Conservation (phyloP, 2,113 vertebrate species). For the Geothlypis trichas region DNA sequence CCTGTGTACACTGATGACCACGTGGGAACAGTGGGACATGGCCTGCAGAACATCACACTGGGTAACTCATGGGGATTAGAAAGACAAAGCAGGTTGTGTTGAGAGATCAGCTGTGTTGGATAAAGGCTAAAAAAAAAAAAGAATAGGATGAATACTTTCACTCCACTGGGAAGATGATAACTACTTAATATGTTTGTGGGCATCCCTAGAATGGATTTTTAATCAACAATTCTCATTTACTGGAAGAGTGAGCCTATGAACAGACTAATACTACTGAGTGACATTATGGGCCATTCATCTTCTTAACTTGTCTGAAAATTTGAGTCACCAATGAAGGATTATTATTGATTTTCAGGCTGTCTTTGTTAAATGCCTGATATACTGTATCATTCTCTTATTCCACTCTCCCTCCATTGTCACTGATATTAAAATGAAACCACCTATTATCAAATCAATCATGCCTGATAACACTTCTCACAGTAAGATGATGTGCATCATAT, state of each 20-base stretch:
- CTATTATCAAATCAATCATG: constrained; percentile 73
- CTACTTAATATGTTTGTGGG: constrained; percentile 53
- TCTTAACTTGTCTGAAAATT: constrained; percentile 72
- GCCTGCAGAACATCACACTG: background rate
- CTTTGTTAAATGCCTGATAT: constrained; percentile 76
- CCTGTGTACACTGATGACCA: background rate
- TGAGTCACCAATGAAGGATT: constrained; percentile 68
- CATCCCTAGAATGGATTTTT: constrained; percentile 66
- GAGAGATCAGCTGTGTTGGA: background rate
- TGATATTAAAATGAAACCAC: constrained; percentile 73
- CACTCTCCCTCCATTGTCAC: constrained; percentile 59
- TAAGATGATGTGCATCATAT: constrained; percentile 38
- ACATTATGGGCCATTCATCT: constrained; percentile 65
- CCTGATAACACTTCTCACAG: constrained; percentile 42
- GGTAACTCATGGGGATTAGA: background rate
- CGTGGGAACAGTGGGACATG: background rate
- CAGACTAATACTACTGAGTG: constrained; percentile 61
- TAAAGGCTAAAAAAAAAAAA: background rate
- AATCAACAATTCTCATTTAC: constrained; percentile 72
- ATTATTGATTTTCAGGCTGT: constrained; percentile 77
- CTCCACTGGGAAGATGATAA: constrained; percentile 1
- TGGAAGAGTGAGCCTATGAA: constrained; percentile 62
- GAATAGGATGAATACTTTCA: constrained; percentile 9
- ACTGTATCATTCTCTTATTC: constrained; percentile 59
- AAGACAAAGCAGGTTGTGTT: background rate